phyloP scores from a whole-genome alignment of 2,797 vertebrate species.

The Myioborus miniatus region DNA sequence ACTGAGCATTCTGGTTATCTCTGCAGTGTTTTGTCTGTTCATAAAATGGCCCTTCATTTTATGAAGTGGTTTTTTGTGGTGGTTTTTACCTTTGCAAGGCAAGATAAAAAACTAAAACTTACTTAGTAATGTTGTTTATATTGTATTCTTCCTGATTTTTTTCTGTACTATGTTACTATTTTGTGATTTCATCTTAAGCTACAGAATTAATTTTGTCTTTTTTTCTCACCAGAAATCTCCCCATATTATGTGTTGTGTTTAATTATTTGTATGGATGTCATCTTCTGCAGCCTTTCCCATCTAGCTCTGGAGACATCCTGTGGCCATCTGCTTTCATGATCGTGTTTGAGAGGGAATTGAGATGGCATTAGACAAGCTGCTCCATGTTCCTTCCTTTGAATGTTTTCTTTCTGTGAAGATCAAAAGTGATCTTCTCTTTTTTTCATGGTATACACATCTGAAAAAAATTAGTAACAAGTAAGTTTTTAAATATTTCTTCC shows the following conservation, averaged over 20 bases:
- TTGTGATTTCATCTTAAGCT: not conserved
- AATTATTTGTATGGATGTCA: not conserved
- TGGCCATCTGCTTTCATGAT: not conserved
- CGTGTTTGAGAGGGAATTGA: not conserved
- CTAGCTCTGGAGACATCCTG: not conserved
- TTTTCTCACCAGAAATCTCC: not conserved
- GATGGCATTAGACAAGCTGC: not conserved
- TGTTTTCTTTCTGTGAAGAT: not conserved
- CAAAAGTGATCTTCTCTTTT: not conserved
- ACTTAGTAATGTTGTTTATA: not conserved
- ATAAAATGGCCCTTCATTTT: not conserved
- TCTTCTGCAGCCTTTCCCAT: not conserved
- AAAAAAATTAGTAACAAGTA: not conserved
- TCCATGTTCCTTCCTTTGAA: not conserved
- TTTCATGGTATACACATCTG: not conserved
- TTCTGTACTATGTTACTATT: not conserved
- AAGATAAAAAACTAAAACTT: not conserved
- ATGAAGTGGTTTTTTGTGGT: not conserved
- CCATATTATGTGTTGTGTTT: not conserved
- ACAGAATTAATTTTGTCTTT: not conserved
- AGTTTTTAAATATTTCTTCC: slow-evolving; percentile 4
- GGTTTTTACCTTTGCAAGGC: not conserved
- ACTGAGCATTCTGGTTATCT: not conserved
- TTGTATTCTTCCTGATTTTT: not conserved
- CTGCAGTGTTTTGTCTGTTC: not conserved